A percentile compares a stretch with the other conserved stretches of the same genome.
These are phyloP conservation scores for Spizaetus ornatus DNA, from an alignment of 2,113 vertebrate species.

Conservation along the genomic window DNA sequence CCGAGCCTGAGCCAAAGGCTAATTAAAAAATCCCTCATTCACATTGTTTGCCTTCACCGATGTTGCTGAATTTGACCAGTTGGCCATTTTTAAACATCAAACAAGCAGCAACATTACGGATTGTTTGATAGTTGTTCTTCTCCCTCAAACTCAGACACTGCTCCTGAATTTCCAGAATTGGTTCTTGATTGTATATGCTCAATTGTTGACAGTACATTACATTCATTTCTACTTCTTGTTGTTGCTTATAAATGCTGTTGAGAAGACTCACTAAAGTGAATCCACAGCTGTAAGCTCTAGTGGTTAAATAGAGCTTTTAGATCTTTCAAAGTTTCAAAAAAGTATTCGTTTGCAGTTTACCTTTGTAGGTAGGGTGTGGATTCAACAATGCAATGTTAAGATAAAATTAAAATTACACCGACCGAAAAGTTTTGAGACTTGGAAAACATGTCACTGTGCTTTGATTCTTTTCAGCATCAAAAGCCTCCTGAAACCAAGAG, in stretches of 20 bases:
- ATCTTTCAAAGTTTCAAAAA: not conserved
- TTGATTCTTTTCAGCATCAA: not conserved
- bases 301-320: not conserved
- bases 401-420: not conserved
- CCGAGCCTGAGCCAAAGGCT: not conserved
- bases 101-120: rapidly evolving
- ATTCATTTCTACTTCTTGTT: not conserved
- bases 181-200: not conserved
- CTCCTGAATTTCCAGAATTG: not conserved
- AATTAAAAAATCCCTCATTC: not conserved
- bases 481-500: not conserved
- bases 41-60: not conserved
- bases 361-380: not conserved
- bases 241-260: not conserved
- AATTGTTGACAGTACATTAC: not conserved
- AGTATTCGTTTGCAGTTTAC: not conserved
- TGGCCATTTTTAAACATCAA: not conserved
- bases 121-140: not conserved
- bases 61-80: not conserved
- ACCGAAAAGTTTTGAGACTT: not conserved
- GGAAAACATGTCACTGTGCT: not conserved
- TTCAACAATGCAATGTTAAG: not conserved
- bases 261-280: not conserved
- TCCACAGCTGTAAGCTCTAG: not conserved
- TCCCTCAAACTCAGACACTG: not conserved